Evolutionary conservation across 1,140 invertebrate genomes (phyloP), one percentile per base, ranked within the genome.

Genomic region (Papilio dardanus): DNA sequence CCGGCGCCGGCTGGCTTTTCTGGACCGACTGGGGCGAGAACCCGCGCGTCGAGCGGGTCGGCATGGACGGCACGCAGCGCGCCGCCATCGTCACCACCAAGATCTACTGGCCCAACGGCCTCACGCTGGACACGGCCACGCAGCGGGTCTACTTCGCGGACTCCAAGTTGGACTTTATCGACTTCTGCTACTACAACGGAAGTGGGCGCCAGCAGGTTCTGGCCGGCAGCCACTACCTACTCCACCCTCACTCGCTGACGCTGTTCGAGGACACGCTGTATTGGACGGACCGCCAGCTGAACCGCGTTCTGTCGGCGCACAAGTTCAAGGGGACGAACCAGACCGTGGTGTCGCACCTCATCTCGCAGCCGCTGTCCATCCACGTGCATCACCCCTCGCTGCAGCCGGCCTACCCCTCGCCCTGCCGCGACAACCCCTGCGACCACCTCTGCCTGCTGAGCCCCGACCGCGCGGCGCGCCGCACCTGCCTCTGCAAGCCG

Each of bases 1-100:
- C 97, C 19, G 96, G 95, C 35, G 96, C 97, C 0, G 93, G 96
- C 5, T 98, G 97, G 95, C 93, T 99, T 16, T 99, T 99, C 94
- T 99, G 99, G 99, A 99, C 98, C 0, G 99, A 99, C 88, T 99
- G 99, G 99, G 99, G 99, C 62, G 98, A 99, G 87, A 98, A 99
- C 93, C 99, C 99, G 2, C 93, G 98, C 1, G 98, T 99, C 75
- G 99, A 99, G 92, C 94, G 98, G 76, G 96, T 99, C 8, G 98
- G 98, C 24, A 97, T 99, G 97, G 99, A 99, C 86, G 99, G 99
- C 0, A 96, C 96, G 0, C 96, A 97, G 81, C 95, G 99, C 10
- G 95, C 94, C 16, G 96, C 96, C 0, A 98, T 99, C 30, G 98
- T 99, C 28, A 97, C 96, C 19, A 99, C 98, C 0, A 99, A 99